These are phyloP conservation scores for Oplegnathus fasciatus DNA, from an alignment of 2,113 vertebrate genomes.

Conservation along the genomic window DNA sequence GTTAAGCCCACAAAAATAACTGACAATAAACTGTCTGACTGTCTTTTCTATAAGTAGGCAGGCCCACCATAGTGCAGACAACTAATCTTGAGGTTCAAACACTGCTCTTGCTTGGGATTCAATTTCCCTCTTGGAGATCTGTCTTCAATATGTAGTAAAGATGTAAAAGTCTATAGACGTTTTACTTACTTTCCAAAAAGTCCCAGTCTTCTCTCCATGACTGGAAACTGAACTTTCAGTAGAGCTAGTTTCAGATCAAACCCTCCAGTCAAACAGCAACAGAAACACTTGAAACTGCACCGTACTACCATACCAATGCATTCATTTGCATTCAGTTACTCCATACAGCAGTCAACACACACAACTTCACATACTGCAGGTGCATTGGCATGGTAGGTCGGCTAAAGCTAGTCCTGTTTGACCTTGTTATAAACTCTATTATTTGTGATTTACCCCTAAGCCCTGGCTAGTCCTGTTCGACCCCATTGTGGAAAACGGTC, in stretches of 20 bases:
- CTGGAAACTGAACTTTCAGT: conserved; percentile 9
- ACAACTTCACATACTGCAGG: background rate
- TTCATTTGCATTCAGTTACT: background rate
- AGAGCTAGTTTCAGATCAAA: conserved; percentile 7
- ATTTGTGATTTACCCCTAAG: conserved; percentile 17
- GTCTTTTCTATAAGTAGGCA: background rate
- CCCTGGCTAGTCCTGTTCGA: conserved; percentile 4
- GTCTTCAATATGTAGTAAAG: background rate
- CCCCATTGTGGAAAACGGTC: conserved; percentile 17
- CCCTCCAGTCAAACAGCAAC: background rate
- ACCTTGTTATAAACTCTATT: conserved; percentile 22
- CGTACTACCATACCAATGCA: background rate
- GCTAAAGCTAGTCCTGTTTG: conserved; percentile 2
- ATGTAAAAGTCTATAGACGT: conserved; percentile 6
- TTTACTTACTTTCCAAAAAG: background rate
- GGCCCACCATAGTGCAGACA: background rate
- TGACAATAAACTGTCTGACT: background rate
- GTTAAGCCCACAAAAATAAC: background rate
- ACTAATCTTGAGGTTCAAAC: conserved; percentile 1
- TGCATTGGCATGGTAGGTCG: background rate
- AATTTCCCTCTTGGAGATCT: conserved; percentile 20
- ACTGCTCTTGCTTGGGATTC: conserved; percentile 13
- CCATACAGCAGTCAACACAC: background rate
- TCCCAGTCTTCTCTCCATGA: background rate
- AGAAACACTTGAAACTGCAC: background rate